Evolutionary conservation across 2,888 invertebrate genomes (phyloP).

Genomic region (Cheilosia urbana): DNA sequence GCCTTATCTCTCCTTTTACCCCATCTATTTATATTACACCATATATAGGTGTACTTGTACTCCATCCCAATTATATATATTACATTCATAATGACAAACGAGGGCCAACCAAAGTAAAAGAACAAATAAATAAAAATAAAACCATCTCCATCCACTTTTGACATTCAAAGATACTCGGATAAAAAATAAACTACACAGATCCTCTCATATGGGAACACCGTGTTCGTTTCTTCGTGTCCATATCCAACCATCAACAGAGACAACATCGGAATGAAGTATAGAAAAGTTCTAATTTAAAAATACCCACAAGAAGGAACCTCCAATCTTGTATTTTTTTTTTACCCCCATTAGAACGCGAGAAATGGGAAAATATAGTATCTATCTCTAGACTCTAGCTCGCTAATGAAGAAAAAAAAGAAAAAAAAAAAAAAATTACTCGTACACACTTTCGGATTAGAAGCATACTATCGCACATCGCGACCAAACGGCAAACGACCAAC

Average conservation of each 20-base stretch:
- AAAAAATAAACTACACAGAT: slow-evolving; percentile 13
- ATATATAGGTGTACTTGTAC: slow-evolving; percentile 45
- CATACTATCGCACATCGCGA: slow-evolving; percentile 40
- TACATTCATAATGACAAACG: slow-evolving; percentile 50
- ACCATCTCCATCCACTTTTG: slow-evolving; percentile 69
- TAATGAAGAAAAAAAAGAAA: slow-evolving; percentile 24
- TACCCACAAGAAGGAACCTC: slow-evolving; percentile 73
- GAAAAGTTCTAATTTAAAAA: slow-evolving; percentile 75
- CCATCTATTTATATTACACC: slow-evolving; percentile 61
- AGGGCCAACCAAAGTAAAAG: slow-evolving; percentile 23
- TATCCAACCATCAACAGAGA: slow-evolving; percentile 25
- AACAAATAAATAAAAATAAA: slow-evolving; percentile 15
- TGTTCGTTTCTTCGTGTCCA: slow-evolving; percentile 7
- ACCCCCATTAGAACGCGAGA: slow-evolving; percentile 55
- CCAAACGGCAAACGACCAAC: slow-evolving; percentile 22
- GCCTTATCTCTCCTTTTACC: slow-evolving; percentile 55
- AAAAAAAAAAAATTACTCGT: background rate
- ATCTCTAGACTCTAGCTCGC: slow-evolving; percentile 52
- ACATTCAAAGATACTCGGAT: slow-evolving; percentile 66
- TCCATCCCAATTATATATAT: slow-evolving; percentile 38
- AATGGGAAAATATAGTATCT: slow-evolving; percentile 69
- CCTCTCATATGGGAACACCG: slow-evolving; percentile 23
- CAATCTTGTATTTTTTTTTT: slow-evolving; percentile 24
- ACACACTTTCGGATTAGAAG: slow-evolving; percentile 68
- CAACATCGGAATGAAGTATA: slow-evolving; percentile 45